Base-by-base conservation (phyloP, 2,797 vertebrate species). In the Protosalanx chinensis region DNA sequence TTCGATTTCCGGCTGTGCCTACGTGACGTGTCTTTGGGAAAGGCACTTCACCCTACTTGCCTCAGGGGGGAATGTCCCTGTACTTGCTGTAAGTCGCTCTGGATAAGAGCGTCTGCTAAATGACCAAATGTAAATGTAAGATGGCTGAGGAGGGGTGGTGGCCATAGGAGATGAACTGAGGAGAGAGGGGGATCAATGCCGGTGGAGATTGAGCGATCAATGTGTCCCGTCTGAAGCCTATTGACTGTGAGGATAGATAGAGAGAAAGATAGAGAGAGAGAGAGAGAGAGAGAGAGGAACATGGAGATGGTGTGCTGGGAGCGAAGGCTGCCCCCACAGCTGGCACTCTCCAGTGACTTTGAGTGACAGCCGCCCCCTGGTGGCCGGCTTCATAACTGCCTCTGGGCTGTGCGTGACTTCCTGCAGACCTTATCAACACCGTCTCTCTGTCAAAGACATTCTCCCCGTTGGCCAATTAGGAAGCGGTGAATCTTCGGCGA, bases 281-380 rank as follows among this genome's bases (percentile, higher is more conserved):
- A 41, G 46, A 16, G 66, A 64, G 62, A 35, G 33, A 64, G 7
- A 18, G 16, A 46, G 20, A 27, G 64, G n/a, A 7, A 69, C 32
- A 58, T 59, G 13, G 58, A 59, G 30, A 35, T 12, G 37, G 37
- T 41, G 37, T 41, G 41, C 41, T 46, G 41, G 41, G 41, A 46
- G 41, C 41, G 41, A 46, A 46, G 41, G 41, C 41, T 46, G 12
- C 41, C 41, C 3, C 10, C 41, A 13, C 41, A 46, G 41, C 41
- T 12, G 18, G 10, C 62, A 20, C 13, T 10, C 23, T 23, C 12
- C 72, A 64, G 71, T 79, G 79, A 87, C 82, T 51, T 80, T 89
- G 86, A 88, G 72, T 78, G 83, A 80, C 83, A 88, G 68, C 15
- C 84, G 87, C 90, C 90, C 86, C 51, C 51, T 56, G 51, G 51